Evolutionary conservation across 2,888 invertebrate genomes (phyloP), one percentile per base, ranked within the genome.

Genomic region (Lasioglossum lativentre): DNA sequence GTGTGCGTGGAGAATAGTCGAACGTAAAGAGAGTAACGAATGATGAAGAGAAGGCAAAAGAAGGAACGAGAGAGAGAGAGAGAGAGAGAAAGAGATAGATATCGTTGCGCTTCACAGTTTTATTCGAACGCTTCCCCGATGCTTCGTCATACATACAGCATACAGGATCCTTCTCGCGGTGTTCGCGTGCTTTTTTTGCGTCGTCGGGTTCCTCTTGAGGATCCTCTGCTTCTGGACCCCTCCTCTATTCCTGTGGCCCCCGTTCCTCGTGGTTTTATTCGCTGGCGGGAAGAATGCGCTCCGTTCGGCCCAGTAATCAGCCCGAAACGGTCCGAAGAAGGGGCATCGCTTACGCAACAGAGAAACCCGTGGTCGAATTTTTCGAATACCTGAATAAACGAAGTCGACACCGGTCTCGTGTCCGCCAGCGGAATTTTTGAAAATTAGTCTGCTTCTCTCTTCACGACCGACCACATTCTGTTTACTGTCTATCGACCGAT

Each of bases 291-390:
- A 89, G 92, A 90, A 92, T 93, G 90, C 88, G 89, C 88, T 81
- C 86, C 88, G 89, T 74, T 89, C 91, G 88, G 92, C 91, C 91
- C 94, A 93, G 94, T 94, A 94, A 94, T 93, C 94, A 92, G 92
- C 91, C 91, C 88, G 91, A 83, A 86, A 90, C 86, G 90, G 85
- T 74, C 74, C 72, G 30, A 70, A 47, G 70, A 73, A 75, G 82
- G 86, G 75, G 91, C 87, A 86, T 90, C 88, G 91, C 93, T 94
- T 94, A 94, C 90, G 94, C 93, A 94, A 94, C 93, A 90, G 90
- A 90, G 90, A 80, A 45, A 82, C 86, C 86, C 92, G 90, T 89
- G 85, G 85, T 78, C 88, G 91, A 89, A 93, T 92, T 93, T 93
- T 94, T 94, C 86, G 87, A 79, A 92, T 93, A 92, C 93, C 91